A percentile compares a stretch with the other conserved stretches of the same genome.
phyloP scores from a whole-genome alignment of 2,113 vertebrate species.

The Sapayoa aenigma region DNA sequence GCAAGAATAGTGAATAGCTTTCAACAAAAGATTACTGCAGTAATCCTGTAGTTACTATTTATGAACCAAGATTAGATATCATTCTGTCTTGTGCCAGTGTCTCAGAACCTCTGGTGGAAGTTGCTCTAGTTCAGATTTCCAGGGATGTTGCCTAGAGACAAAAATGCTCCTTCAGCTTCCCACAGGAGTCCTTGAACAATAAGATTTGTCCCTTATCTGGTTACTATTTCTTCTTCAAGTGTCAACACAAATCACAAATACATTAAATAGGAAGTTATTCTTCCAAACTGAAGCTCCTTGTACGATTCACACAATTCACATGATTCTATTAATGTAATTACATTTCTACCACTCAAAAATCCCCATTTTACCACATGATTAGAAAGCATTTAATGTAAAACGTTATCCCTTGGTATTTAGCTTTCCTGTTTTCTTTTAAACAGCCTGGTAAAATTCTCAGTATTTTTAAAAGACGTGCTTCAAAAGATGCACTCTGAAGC shows the following conservation, averaged over 20 bases:
- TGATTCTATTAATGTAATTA: conserved; percentile 1
- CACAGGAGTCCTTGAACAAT: background rate
- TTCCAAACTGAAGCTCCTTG: background rate
- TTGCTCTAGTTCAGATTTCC: background rate
- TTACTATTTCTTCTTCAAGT: background rate
- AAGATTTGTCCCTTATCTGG: background rate
- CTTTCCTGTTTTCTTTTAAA: background rate
- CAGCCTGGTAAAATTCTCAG: background rate
- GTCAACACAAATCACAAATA: background rate
- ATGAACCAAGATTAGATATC: background rate
- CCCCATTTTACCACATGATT: background rate
- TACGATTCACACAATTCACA: background rate
- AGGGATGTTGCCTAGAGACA: background rate
- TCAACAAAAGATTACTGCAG: background rate
- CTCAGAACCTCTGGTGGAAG: background rate
- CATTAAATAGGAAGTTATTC: background rate
- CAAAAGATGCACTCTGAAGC: background rate
- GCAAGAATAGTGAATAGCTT: background rate
- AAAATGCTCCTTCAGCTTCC: background rate
- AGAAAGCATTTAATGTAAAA: background rate
- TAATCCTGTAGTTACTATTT: background rate
- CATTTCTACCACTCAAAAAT: background rate
- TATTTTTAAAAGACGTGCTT: background rate
- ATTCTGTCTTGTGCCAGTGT: background rate
- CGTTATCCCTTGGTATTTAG: background rate